Percentiles rank a stretch among this genome's conserved stretches.
phyloP scores from a whole-genome alignment of 2,888 invertebrate genomes.

The Nebria brevicollis region DNA sequence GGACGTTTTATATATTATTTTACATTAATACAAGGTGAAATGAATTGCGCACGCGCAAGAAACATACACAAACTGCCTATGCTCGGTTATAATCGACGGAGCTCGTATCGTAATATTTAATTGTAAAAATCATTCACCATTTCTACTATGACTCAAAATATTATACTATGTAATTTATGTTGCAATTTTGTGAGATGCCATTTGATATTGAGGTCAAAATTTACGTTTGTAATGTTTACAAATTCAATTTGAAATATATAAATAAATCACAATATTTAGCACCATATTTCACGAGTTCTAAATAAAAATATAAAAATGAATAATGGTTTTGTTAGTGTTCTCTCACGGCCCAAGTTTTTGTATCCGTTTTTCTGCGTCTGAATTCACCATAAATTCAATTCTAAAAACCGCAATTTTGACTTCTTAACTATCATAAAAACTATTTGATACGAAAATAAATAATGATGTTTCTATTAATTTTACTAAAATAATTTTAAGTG shows the following conservation, averaged over 20 bases:
- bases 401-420: slow-evolving; percentile 29
- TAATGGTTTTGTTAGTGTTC: slow-evolving; percentile 40
- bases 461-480: too few species aligned
- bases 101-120: too few species aligned
- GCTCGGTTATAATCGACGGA: too few species aligned
- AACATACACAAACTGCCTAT: too few species aligned
- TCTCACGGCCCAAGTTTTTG: slow-evolving; percentile 11
- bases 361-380: slow-evolving; percentile 15
- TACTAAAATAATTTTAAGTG: too few species aligned
- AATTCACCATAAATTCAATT: slow-evolving; percentile 29
- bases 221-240: background rate
- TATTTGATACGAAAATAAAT: too few species aligned
- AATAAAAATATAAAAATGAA: slow-evolving; percentile 43
- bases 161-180: too few species aligned
- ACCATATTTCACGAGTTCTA: too few species aligned
- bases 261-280: background rate
- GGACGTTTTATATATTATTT: background rate
- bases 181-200: too few species aligned
- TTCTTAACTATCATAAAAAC: slow-evolving; percentile 42
- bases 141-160: too few species aligned
- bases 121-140: too few species aligned
- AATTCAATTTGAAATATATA: background rate
- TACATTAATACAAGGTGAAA: background rate
- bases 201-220: background rate
- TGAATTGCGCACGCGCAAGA: too few species aligned